A percentile compares a stretch with the other conserved stretches of the same genome.
These are phyloP conservation scores for Percopsis omiscomaycus DNA, from an alignment of 2,797 vertebrate genomes.

Conservation along the genomic window DNA sequence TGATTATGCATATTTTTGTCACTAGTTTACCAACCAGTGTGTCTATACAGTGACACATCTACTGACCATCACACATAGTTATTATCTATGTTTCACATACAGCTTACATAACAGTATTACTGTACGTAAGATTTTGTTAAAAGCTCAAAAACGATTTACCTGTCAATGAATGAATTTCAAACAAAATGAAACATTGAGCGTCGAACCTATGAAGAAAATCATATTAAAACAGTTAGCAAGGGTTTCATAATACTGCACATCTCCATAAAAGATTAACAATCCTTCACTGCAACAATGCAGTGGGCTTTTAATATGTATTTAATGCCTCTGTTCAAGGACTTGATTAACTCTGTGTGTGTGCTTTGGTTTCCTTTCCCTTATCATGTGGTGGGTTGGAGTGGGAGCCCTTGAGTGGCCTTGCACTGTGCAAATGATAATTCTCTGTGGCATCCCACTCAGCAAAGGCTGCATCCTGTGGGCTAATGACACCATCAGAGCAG, in stretches of 20 bases:
- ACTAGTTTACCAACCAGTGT: too few relatives aligned
- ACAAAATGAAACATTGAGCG: conserved; percentile 41
- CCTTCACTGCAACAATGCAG: conserved; percentile 22
- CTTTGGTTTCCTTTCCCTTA: conserved; percentile 30
- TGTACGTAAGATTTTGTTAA: neutral
- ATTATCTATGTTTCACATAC: neutral
- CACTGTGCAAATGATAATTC: conserved; percentile 66
- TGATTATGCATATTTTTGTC: too few relatives aligned
- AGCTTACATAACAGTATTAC: neutral
- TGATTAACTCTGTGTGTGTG: conserved; percentile 54
- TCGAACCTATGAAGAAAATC: conserved; percentile 46
- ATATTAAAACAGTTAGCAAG: conserved; percentile 22
- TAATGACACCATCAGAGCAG: conserved; percentile 60
- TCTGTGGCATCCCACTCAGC: conserved; percentile 56
- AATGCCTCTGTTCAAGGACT: conserved; percentile 51
- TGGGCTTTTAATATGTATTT: conserved; percentile 54
- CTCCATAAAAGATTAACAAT: conserved; percentile 27
- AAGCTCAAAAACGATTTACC: conserved; percentile 49
- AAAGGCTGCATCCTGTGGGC: conserved; percentile 64
- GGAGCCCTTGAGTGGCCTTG: conserved; percentile 52
- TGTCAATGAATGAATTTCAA: conserved; percentile 56
- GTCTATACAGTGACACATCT: neutral
- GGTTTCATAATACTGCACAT: conserved; percentile 13
- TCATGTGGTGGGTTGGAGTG: conserved; percentile 33
- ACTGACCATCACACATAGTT: neutral